A percentile compares a stretch with the other conserved stretches of the same genome.
phyloP scores from a whole-genome alignment of 2,797 vertebrate genomes.

The Lates japonicus region DNA sequence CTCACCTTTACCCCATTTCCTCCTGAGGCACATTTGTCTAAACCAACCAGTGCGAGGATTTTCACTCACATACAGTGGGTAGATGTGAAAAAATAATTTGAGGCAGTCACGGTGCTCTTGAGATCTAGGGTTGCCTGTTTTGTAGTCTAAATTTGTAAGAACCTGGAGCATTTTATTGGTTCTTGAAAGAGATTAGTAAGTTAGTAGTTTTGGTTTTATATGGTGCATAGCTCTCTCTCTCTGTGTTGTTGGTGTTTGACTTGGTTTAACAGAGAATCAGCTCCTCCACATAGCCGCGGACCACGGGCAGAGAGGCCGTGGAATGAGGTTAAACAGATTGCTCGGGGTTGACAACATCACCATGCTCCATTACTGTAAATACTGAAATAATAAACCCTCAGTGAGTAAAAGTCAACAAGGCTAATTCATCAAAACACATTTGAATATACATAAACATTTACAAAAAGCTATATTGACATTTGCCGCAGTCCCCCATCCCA shows the following conservation, averaged over 20 bases:
- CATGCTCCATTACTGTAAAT: too few relatives aligned
- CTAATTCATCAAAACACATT: background rate
- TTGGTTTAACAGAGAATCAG: background rate
- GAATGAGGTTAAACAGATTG: background rate
- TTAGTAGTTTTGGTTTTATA: background rate
- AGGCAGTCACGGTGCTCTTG: background rate
- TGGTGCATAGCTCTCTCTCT: background rate
- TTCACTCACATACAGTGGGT: background rate
- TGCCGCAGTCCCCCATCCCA: background rate
- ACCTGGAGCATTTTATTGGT: background rate
- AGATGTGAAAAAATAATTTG: background rate
- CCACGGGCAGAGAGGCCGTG: background rate
- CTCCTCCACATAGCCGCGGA: background rate
- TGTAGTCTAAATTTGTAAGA: background rate
- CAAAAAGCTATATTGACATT: background rate
- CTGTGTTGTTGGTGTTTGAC: too few relatives aligned
- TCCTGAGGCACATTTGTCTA: background rate
- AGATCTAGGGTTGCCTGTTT: background rate
- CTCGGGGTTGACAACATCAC: background rate
- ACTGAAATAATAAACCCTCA: background rate
- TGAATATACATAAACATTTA: background rate
- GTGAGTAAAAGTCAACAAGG: background rate
- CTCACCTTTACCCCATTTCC: too few relatives aligned
- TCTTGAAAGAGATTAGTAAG: background rate
- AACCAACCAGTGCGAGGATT: background rate